Conservation (phyloP, 2,888 invertebrate genomes). For the Euclidia mi region DNA sequence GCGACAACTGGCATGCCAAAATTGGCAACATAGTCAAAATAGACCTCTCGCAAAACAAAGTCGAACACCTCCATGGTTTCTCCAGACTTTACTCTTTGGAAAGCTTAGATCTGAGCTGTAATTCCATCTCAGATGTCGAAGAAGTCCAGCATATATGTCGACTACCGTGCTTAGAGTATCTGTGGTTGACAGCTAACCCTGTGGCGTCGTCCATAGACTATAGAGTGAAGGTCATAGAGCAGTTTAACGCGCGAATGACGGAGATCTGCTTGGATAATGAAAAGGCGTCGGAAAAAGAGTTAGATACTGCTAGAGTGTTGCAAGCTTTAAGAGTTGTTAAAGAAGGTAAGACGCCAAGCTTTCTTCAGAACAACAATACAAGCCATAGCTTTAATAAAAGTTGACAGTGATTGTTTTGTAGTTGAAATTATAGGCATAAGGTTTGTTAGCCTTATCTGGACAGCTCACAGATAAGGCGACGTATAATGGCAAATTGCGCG, state of each 20-base stretch:
- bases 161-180: slow-evolving; percentile 96
- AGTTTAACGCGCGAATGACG: slow-evolving; percentile 95
- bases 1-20: slow-evolving; percentile 95
- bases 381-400: slow-evolving; percentile 84
- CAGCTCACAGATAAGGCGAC: too few species aligned
- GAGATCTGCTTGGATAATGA: slow-evolving; percentile 97
- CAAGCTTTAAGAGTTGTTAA: slow-evolving; percentile 95
- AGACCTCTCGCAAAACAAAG: slow-evolving; percentile 95
- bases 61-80: slow-evolving; percentile 93
- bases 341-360: slow-evolving; percentile 91
- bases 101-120: slow-evolving; percentile 96
- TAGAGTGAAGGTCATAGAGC: slow-evolving; percentile 96
- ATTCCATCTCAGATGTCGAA: slow-evolving; percentile 94
- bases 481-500: too few species aligned
- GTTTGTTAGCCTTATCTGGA: not conserved
- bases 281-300: slow-evolving; percentile 95
- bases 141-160: slow-evolving; percentile 95
- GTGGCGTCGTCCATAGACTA: slow-evolving; percentile 96
- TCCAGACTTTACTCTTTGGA: slow-evolving; percentile 96
- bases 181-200: slow-evolving; percentile 97
- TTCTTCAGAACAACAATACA: slow-evolving; percentile 85
- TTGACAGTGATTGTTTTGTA: slow-evolving; percentile 69
- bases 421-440: not conserved
- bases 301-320: slow-evolving; percentile 97
- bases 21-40: slow-evolving; percentile 97